Percentiles rank a stretch among this genome's conserved stretches.
phyloP scores from a whole-genome alignment of 2,888 invertebrate species.

The Drosophila paramelanica region DNA sequence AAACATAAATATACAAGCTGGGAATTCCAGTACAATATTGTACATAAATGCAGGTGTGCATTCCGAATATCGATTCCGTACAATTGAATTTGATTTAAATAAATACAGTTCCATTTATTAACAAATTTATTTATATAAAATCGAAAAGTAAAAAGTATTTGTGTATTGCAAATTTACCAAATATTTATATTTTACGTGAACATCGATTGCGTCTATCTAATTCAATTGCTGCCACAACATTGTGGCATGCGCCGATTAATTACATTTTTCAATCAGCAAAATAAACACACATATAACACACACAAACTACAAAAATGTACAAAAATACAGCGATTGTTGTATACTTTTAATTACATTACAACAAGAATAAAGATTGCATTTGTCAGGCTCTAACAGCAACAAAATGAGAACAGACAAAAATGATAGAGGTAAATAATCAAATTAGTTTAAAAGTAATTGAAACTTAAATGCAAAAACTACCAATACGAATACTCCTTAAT shows the following conservation, averaged over 20 bases:
- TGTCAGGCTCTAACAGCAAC: conserved; percentile 13
- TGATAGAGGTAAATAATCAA: neutral
- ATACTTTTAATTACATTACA: conserved; percentile 59
- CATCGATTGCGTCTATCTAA: conserved; percentile 10
- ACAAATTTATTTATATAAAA: neutral
- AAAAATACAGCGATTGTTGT: conserved; percentile 35
- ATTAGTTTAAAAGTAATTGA: too few relatives aligned
- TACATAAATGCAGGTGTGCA: too few relatives aligned
- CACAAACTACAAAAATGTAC: conserved; percentile 10
- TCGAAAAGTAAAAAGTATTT: neutral
- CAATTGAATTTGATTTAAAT: neutral
- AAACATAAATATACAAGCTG: too few relatives aligned
- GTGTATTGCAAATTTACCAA: neutral
- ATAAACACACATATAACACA: conserved; percentile 41
- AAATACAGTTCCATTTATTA: neutral
- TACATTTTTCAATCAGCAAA: conserved; percentile 66
- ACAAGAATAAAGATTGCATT: conserved; percentile 38
- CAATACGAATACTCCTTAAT: too few relatives aligned
- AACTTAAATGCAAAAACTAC: too few relatives aligned
- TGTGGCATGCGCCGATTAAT: conserved; percentile 35
- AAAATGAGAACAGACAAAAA: neutral
- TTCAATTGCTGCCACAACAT: conserved; percentile 27
- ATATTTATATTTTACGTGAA: conserved; percentile 16
- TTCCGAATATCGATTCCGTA: too few relatives aligned
- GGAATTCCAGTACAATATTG: too few relatives aligned